Base-by-base conservation (phyloP, 2,888 invertebrate species). In the Dasypolia templi region DNA sequence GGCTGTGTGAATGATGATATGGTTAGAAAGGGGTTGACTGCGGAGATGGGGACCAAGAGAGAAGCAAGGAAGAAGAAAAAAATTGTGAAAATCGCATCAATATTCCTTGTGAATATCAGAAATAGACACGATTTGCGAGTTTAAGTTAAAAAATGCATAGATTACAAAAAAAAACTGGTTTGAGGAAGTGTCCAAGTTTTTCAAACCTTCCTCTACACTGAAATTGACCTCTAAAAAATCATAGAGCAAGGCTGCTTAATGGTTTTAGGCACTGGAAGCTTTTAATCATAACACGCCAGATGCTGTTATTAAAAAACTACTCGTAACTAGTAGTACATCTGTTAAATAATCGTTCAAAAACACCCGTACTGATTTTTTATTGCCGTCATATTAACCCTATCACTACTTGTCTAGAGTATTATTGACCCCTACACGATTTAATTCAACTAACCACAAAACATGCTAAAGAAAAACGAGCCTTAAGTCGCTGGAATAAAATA, bases 361-460 rank as follows among this genome's bases (percentile, higher is more conserved):
- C 22, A 80, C 70, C 58, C 56, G 72, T 75, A 72, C 64, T 66
- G 59, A 67, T 59, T 77, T 83, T 85, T 80, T 77, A 81, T 79
- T 72, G 62, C 58, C 72, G 56, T 75, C 68, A 49, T 74, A 81
- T 87, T 84, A 86, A 87, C 87, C 84, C 86, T 63, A 77, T 79
- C 76, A 77, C 75, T 74, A 73, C 78, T 76, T 62, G 56, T 51
- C 64, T 55, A 71, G 61, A 66, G 75, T 78, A 82, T 71, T 79
- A 77, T 84, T 79, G 77, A 82, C 80, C 86, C 74, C 71, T 56
- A 51, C 70, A 44, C 19, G 12, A 77, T 73, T 78, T 66, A 58
- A 78, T 75, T 79, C 56, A 49, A 69, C 63, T 58, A 63, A 22
- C 39, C 42, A 35, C 56, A 44, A 56, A 7, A 14, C 17, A 2